phyloP scores from a whole-genome alignment of 1,140 invertebrate genomes.

The Lordiphosa collinella region DNA sequence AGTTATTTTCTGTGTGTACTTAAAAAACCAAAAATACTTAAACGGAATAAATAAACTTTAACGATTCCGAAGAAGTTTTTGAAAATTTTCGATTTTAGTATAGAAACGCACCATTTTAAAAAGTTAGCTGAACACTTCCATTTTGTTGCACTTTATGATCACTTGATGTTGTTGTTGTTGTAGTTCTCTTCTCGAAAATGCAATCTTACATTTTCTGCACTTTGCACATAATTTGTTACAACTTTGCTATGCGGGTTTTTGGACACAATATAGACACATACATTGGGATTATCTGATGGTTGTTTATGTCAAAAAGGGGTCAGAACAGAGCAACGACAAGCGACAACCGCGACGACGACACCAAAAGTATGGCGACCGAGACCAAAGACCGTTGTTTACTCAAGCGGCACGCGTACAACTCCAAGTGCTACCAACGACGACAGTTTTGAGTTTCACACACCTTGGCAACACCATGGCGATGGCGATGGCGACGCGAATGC shows the following conservation, averaged over 20 bases:
- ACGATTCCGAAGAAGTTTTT: too few relatives aligned
- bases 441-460: conserved; percentile 55
- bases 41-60: too few relatives aligned
- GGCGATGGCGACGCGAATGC: conserved; percentile 68
- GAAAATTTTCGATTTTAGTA: too few relatives aligned
- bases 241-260: conserved; percentile 1
- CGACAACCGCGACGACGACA: conserved; percentile 53
- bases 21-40: too few relatives aligned
- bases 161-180: not conserved
- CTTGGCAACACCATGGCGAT: conserved; percentile 50
- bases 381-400: conserved; percentile 50
- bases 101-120: too few relatives aligned
- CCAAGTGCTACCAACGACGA: conserved; percentile 40
- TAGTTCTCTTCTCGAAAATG: not conserved
- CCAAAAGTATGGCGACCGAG: conserved; percentile 31
- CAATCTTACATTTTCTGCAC: not conserved
- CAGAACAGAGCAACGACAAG: conserved; percentile 36
- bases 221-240: conserved; percentile 2
- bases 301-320: conserved; percentile 28
- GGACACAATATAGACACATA: not conserved
- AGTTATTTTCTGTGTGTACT: too few relatives aligned
- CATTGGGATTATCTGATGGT: conserved; percentile 16
- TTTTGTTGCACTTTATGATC: conserved; percentile 1
- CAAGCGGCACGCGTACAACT: conserved; percentile 50
- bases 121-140: not conserved